A percentile compares a stretch with the other conserved stretches of the same genome.
phyloP scores from a whole-genome alignment of 2,797 vertebrate species.

The Takifugu ocellatus region DNA sequence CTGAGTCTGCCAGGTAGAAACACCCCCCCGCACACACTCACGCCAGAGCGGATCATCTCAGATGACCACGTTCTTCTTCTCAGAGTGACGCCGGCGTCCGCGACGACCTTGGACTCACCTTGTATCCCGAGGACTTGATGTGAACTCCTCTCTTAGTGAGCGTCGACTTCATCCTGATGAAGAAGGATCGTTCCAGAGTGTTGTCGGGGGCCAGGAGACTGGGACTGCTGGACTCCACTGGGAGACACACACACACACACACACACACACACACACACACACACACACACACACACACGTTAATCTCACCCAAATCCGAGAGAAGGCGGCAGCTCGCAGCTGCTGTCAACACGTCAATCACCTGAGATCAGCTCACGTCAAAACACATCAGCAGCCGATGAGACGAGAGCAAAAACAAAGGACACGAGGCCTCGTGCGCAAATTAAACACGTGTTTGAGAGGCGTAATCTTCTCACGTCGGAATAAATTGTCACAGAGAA shows the following conservation, averaged over 20 bases:
- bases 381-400: conserved; percentile 22
- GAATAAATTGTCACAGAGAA: conserved; percentile 9
- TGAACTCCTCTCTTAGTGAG: conserved; percentile 97
- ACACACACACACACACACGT: not conserved
- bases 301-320: not conserved
- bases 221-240: conserved; percentile 95
- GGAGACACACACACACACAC: conserved; percentile 40
- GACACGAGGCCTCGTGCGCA: not conserved
- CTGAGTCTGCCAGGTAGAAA: conserved; percentile 39
- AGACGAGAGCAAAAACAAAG: conserved; percentile 2
- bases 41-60: not conserved
- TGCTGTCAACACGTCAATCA: conserved; percentile 26
- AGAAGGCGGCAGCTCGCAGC: conserved; percentile 29
- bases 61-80: not conserved
- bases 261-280: conserved; percentile 7
- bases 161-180: conserved; percentile 98
- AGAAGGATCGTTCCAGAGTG: conserved; percentile 93
- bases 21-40: conserved; percentile 12
- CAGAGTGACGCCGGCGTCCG: too few relatives aligned
- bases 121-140: conserved; percentile 99
- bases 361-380: conserved; percentile 19
- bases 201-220: conserved; percentile 90
- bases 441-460: conserved; percentile 9
- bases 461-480: conserved; percentile 4
- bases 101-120: conserved; percentile 72